phyloP scores from a whole-genome alignment of 2,888 invertebrate species.

The Vesta saturnalis region DNA sequence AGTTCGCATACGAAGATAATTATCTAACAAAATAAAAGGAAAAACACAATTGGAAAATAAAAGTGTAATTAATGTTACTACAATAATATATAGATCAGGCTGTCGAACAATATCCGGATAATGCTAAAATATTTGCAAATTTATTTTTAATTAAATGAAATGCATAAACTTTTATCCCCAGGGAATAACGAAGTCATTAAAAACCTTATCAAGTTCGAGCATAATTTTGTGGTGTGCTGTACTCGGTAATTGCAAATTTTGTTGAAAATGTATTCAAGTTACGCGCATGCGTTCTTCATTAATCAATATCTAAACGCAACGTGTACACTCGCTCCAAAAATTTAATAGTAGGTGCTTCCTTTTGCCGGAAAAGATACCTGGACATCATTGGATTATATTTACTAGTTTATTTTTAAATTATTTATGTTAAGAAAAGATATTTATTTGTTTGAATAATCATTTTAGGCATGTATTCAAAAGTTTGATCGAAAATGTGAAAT shows the following conservation, averaged over 20 bases:
- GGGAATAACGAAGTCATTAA: slow-evolving; percentile 43
- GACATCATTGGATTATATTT: slow-evolving; percentile 15
- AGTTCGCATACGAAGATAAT: no score
- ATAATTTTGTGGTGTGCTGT: slow-evolving; percentile 62
- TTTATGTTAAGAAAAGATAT: no score
- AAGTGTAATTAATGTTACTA: slow-evolving; percentile 21
- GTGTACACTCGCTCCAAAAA: slow-evolving; percentile 52
- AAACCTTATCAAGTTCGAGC: slow-evolving; percentile 48
- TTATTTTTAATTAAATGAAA: slow-evolving; percentile 39
- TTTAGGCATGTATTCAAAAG: no score
- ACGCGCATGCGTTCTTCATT: slow-evolving; percentile 51
- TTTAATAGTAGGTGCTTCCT: slow-evolving; percentile 39
- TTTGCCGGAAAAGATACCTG: slow-evolving; percentile 27
- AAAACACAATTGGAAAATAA: background rate
- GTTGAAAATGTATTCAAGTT: slow-evolving; percentile 52
- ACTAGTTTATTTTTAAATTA: background rate
- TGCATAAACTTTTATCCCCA: slow-evolving; percentile 37
- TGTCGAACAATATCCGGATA: slow-evolving; percentile 30
- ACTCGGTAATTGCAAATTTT: slow-evolving; percentile 63
- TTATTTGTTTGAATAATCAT: no score
- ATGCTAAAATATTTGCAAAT: slow-evolving; percentile 36
- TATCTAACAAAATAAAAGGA: slow-evolving; percentile 19
- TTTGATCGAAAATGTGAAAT: no score
- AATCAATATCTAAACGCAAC: slow-evolving; percentile 54
- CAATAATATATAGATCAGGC: slow-evolving; percentile 15